Conservation (phyloP, 2,888 invertebrate genomes). For the Cheilosia scutellata region DNA sequence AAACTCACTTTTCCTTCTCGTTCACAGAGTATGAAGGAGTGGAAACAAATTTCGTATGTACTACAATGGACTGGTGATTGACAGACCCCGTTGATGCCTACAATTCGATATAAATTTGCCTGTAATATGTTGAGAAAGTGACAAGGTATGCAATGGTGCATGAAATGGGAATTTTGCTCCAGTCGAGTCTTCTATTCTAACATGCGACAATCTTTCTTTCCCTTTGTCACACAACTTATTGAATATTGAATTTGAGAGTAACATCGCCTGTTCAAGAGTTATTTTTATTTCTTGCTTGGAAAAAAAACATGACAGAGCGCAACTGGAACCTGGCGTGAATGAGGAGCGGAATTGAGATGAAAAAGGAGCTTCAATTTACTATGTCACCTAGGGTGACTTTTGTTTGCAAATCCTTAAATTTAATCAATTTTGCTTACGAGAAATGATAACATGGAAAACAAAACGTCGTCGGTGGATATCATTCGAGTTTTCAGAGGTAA, state of each 20-base stretch:
- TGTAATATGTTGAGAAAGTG: conserved; percentile 53
- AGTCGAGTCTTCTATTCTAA: background rate
- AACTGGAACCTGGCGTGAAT: background rate
- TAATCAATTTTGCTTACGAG: conserved; percentile 36
- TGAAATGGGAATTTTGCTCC: conserved; percentile 45
- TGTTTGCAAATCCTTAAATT: conserved; percentile 42
- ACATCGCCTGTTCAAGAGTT: conserved; percentile 10
- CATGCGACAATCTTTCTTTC: conserved; percentile 38
- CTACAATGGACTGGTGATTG: conserved; percentile 61
- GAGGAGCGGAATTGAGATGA: conserved; percentile 36
- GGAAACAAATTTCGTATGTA: conserved; percentile 48
- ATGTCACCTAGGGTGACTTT: conserved; percentile 25
- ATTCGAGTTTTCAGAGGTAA: conserved; percentile 5
- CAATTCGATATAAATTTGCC: conserved; percentile 55
- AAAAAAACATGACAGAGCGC: conserved; percentile 26
- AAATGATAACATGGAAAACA: background rate
- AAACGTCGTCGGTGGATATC: background rate
- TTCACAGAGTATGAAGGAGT: background rate
- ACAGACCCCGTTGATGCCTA: conserved; percentile 42
- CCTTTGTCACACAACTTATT: conserved; percentile 59
- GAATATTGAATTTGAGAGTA: conserved; percentile 47
- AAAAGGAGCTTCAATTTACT: conserved; percentile 39
- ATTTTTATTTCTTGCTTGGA: conserved; percentile 20
- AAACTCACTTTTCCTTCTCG: background rate
- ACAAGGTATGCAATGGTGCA: conserved; percentile 57